Evolutionary conservation across 2,797 vertebrate species (phyloP), one percentile per base, ranked within the genome.

Genomic region (Denticeps clupeoides): DNA sequence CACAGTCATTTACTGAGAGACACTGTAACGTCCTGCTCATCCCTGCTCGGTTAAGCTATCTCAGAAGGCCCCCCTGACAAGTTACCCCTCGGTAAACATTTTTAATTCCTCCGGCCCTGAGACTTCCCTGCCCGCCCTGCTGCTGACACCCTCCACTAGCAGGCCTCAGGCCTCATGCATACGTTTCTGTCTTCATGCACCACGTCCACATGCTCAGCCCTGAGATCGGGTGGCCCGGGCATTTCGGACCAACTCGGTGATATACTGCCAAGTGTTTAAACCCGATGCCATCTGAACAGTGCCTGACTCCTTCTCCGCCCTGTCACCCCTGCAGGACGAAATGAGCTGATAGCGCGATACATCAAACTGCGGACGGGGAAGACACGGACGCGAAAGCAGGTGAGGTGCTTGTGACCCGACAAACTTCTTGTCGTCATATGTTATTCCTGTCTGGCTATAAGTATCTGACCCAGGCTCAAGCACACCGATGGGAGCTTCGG

Each of bases 291-390:
- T 11, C 35, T 4, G 8, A 21, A 21, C 7, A 38, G 16, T 11
- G 2, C n/a, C n/a, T 38, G 35, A 35, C 32, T 32, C 19, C 7
- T 8, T 10, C 35, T 21, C 38, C 11, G 10, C 10, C 10, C 9
- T 38, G 35, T 38, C 10, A 3, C 8, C 19, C 16, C 18, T 24
- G 2, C 71, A 90, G 88, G 88, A 78, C 73, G 88, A 10, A 90
- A 90, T 10, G 87, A 90, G 74, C 66, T 90, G 64, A 90, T 90
- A 3, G 88, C 88, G 29, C 81, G 88, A 12, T 89, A 90, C 69
- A 90, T 90, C 81, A 90, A 90, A 70, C 82, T 90, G 16, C 80
- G 88, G 58, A 90, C 88, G 0, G 88, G 88, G 63, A 90, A 90
- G 74, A 89, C 85, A 41, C 81, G 88, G 51, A 89, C 88, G 48